Base-by-base conservation (phyloP, 2,113 vertebrate species). In the Lanius collurio region DNA sequence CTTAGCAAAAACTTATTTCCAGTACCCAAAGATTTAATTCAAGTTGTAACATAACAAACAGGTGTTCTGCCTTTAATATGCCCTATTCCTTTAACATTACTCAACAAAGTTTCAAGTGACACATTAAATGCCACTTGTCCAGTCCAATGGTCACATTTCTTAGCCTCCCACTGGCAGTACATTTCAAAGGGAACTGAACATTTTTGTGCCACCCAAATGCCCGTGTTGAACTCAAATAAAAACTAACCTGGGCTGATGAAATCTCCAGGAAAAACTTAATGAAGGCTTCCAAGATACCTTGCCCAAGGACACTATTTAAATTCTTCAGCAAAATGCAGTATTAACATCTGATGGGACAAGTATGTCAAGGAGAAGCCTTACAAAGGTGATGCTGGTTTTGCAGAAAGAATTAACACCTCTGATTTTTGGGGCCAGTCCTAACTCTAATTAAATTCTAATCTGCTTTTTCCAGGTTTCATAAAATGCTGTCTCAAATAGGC, bases 361-460 rank as follows among this genome's bases (percentile, higher is more conserved):
- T 16, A 18, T 26, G 17, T 52, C 78, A 94, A 86, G 46, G 14
- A 80, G 26, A 89, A 84, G 59, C 23, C 42, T 77, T 42, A 74
- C 22, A 65, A 89, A 69, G 7, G 35, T 4, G 12, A 42, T 31
- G 37, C 4, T 30, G 19, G 19, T 56, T 90, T 88, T 83, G 79
- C 12, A 24, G 46, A 87, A 55, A 23, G 20, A 83, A 77, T 73
- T 70, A 83, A 35, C 56, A 83, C 63, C 69, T 83, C 67, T 23
- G 19, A 59, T 74, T 90, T 91, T 74, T 31, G 47, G 35, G 63
- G 63, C 37, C 42, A 93, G 50, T 83, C 68, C 47, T 57, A 83
- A 62, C 59, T 92, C 60, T 77, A 93, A 95, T 91, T 88, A 93
- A 95, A 88, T 65, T 63, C 42, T 88, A 80, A 94, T 87, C 55